Percentiles rank a stretch among this genome's conserved stretches.
phyloP scores from a whole-genome alignment of 1,140 invertebrate species.

The Eueides isabella region DNA sequence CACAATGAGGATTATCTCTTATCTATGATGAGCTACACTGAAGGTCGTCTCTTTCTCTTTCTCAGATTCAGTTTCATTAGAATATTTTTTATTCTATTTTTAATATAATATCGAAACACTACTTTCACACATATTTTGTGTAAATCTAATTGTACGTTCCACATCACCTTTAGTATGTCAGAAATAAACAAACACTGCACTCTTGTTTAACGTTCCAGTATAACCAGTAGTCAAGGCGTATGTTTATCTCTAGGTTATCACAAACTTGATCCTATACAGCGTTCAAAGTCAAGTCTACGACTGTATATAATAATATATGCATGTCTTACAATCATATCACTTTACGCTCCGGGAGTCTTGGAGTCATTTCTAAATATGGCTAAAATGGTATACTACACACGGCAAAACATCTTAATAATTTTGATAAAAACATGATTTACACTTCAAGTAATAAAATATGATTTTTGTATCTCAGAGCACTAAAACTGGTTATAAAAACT shows the following conservation, averaged over 20 bases:
- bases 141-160: slow-evolving; percentile 32
- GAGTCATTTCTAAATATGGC: slow-evolving; percentile 61
- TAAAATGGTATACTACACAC: slow-evolving; percentile 62
- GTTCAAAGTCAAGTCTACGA: slow-evolving; percentile 40
- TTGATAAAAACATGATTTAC: not conserved
- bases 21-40: slow-evolving; percentile 41
- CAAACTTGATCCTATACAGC: slow-evolving; percentile 39
- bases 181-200: slow-evolving; percentile 45
- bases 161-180: slow-evolving; percentile 44
- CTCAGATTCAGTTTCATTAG: slow-evolving; percentile 53
- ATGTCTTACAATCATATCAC: slow-evolving; percentile 40
- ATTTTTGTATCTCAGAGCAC: not conserved
- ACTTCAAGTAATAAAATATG: not conserved
- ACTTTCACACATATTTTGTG: slow-evolving; percentile 34
- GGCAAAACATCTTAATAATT: slow-evolving; percentile 44
- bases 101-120: slow-evolving; percentile 30
- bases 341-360: slow-evolving; percentile 55
- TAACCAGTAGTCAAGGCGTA: slow-evolving; percentile 22
- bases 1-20: slow-evolving; percentile 30
- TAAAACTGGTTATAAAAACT: slow-evolving; percentile 12
- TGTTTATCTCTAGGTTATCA: slow-evolving; percentile 66
- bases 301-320: slow-evolving; percentile 43
- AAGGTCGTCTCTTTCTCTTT: slow-evolving; percentile 56
- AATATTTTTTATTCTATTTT: slow-evolving; percentile 33
- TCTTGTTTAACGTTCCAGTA: slow-evolving; percentile 39